Evolutionary conservation across 2,888 invertebrate species (phyloP), one percentile per base, ranked within the genome.

Genomic region (Ochropacha duplaris): DNA sequence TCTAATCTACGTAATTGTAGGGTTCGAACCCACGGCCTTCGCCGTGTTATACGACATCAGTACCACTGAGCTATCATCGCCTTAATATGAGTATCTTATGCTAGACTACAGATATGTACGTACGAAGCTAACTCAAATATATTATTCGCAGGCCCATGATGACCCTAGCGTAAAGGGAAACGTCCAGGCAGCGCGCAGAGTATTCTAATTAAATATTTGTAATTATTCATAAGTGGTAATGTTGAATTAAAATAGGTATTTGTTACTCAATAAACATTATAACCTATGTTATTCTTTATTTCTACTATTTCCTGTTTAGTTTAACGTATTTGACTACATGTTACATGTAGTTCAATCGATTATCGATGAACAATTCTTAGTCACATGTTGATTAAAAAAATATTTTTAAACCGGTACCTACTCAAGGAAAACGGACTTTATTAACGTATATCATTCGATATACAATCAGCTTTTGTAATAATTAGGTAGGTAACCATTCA

Each of bases 121-220:
- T 34, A 11, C 31, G 16, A 28, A 31, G 26, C 12, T 12, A 9
- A n/a, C 24, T 16, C n/a, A 26, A 26, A 31, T 54, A n/a, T 49
- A 14, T 59, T 66, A 51, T 49, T 79, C 78, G 6, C 77, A 90
- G 90, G 89, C 88, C 6, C 86, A 88, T 57, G 90, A 90, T 61
- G 90, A 90, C 57, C 81, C 85, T 0, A 81, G 70, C 19, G 71
- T 79, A 0, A 90, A 90, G 57, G 80, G 84, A 26, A 87, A 78
- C 60, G 69, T 76, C 5, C 87, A 86, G 62, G 71, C 83, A 0
- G 64, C 84, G 0, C 79, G 89, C 36, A 78, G 80, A 59, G 70
- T 88, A 55, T 88, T 88, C 61, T 87, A 78, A 51, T 16, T 39
- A 39, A 19, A 19, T 14, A 34, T 14, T 34, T 14, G 14, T 34